Conservation (phyloP, 2,888 invertebrate species). For the Sialis fuliginosa region DNA sequence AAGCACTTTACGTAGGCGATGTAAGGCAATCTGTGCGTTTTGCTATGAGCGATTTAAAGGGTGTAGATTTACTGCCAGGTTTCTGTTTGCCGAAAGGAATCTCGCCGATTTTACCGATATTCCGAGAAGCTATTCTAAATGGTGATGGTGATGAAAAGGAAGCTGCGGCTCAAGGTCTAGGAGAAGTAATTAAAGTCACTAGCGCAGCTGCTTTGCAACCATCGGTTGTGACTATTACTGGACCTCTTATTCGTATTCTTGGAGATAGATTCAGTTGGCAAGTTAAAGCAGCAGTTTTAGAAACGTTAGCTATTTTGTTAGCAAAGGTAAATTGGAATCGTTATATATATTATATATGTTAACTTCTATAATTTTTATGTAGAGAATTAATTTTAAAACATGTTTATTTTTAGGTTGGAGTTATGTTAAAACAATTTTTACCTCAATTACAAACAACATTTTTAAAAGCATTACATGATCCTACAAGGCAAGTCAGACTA, state of each 20-base stretch:
- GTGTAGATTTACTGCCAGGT: slow-evolving; percentile 64
- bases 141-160: slow-evolving; percentile 93
- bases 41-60: slow-evolving; percentile 71
- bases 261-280: slow-evolving; percentile 89
- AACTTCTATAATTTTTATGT: background rate
- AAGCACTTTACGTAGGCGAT: slow-evolving; percentile 73
- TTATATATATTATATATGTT: too few relatives aligned
- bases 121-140: slow-evolving; percentile 90
- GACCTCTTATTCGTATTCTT: slow-evolving; percentile 91
- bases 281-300: slow-evolving; percentile 90
- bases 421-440: slow-evolving; percentile 91
- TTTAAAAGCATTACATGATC: slow-evolving; percentile 84
- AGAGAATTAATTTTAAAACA: background rate
- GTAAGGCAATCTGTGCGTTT: slow-evolving; percentile 85
- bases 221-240: slow-evolving; percentile 93
- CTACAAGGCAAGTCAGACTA: slow-evolving; percentile 69
- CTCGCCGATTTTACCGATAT: slow-evolving; percentile 82
- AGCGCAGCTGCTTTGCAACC: slow-evolving; percentile 79
- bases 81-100: slow-evolving; percentile 87
- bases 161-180: slow-evolving; percentile 78
- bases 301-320: slow-evolving; percentile 80
- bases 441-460: slow-evolving; percentile 98
- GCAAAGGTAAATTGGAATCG: slow-evolving; percentile 51
- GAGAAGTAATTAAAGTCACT: slow-evolving; percentile 63
- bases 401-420: slow-evolving; percentile 50